Evolutionary conservation across 1,140 invertebrate genomes (phyloP), one percentile per base, ranked within the genome.

Genomic region (Zaprionus inermis): DNA sequence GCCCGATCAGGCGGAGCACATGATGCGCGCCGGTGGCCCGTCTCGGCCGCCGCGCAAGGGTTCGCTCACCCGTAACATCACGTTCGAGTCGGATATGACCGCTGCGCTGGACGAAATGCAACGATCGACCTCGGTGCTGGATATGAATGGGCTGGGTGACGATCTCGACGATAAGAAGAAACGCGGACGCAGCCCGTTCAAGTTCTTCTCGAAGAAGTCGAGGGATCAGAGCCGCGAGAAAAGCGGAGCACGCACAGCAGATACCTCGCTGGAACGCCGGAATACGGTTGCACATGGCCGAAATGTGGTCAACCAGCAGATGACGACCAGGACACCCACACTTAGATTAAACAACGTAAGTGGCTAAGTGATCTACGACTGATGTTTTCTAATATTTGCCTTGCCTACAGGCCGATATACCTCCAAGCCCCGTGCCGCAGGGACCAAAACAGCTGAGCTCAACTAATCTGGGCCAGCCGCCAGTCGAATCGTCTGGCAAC

Each of bases 161-260:
- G 86, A 80, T 4, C 20, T 90, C 22, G 96, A 97, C 32, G 96
- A 97, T 60, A 97, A 97, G 80, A 98, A 98, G 88, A 96, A 96
- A 90, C 93, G 97, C 14, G 97, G 97, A 49, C 94, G 97, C 80
- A 98, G 97, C 36, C 97, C 97, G 22, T 98, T 98, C 92, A 96
- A 96, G 96, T 97, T 92, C 69, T 92, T 92, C 57, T 92, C 91
- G 1, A 92, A 92, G 64, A 92, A 92, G 41, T 91, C 90, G 0
- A 81, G 92, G 0, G 91, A 92, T 59, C 91, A 92, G 68, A 92
- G 91, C 9, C 91, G 91, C 41, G 91, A 92, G 18, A 92, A 92
- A 49, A 81, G 69, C 67, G 68, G 76, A 3, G 55, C 65, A 10
- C 34, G 79, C 49, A 64, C 72, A 2, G 65, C 52, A n/a, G 91